A percentile compares a stretch with the other conserved stretches of the same genome.
phyloP scores from a whole-genome alignment of 2,113 vertebrate genomes.

The Typhlomys cinereus region DNA sequence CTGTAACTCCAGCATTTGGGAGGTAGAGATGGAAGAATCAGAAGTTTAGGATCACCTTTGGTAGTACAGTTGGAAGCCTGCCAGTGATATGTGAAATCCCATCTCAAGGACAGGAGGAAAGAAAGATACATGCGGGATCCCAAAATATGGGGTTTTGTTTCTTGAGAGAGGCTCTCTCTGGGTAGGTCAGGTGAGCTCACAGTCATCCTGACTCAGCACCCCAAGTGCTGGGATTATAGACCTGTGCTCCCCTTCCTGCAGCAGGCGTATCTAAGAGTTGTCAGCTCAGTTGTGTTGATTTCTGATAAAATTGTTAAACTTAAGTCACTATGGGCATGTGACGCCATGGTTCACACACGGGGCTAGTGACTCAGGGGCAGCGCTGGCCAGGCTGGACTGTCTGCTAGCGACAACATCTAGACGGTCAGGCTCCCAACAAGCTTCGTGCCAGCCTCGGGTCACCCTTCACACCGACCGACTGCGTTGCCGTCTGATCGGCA shows the following conservation, averaged over 20 bases:
- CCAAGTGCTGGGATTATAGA: background rate
- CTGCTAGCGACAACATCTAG: background rate
- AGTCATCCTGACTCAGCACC: background rate
- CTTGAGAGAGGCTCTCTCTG: background rate
- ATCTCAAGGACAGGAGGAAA: no score
- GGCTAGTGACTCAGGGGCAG: background rate
- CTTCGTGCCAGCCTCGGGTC: background rate
- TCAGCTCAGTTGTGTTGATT: background rate
- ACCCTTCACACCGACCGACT: background rate
- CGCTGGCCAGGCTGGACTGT: background rate
- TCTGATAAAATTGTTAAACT: background rate
- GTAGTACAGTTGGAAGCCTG: no score
- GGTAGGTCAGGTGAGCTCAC: background rate
- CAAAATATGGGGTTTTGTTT: no score
- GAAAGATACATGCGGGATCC: no score
- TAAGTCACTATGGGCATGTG: background rate
- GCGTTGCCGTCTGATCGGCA: background rate
- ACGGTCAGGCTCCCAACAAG: background rate
- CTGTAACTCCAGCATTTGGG: no score
- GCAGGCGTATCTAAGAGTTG: background rate
- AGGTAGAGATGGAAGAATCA: no score
- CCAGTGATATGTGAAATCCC: no score
- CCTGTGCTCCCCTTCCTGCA: background rate
- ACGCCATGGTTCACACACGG: background rate
- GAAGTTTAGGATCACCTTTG: no score